phyloP scores from a whole-genome alignment of 2,888 invertebrate genomes.

The Sericinus montela region DNA sequence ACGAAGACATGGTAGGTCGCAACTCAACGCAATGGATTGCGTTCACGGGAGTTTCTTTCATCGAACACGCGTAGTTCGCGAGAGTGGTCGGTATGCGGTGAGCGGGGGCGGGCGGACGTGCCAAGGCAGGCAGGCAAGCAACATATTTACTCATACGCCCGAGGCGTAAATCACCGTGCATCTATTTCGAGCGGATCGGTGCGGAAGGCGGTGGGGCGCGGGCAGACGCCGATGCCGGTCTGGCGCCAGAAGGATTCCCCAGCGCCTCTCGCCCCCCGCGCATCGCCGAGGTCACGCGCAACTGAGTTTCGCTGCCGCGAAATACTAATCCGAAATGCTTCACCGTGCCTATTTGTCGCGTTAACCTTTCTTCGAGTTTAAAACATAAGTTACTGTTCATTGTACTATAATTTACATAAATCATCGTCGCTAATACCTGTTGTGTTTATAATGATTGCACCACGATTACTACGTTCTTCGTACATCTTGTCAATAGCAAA shows the following conservation, averaged over 20 bases:
- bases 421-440: not conserved
- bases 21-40: too few species aligned
- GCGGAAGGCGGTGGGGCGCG: conserved; percentile 54
- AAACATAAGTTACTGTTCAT: not conserved
- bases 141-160: conserved; percentile 74
- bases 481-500: too few species aligned
- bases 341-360: conserved; percentile 1
- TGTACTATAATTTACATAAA: conserved; percentile 1
- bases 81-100: conserved; percentile 50
- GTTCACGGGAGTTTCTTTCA: conserved; percentile 18
- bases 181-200: conserved; percentile 71
- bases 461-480: too few species aligned
- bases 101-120: conserved; percentile 65
- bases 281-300: conserved; percentile 44
- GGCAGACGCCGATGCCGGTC: conserved; percentile 75
- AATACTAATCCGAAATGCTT: conserved; percentile 15
- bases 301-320: conserved; percentile 28
- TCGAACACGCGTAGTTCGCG: conserved; percentile 31
- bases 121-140: conserved; percentile 73
- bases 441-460: too few species aligned
- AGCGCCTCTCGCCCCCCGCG: conserved; percentile 60
- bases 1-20: conserved; percentile 29
- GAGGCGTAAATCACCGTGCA: conserved; percentile 78
- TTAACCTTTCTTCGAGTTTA: conserved; percentile 9
- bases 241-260: conserved; percentile 81